phyloP scores from a whole-genome alignment of 1,140 invertebrate species.

The Nephila pilipes region DNA sequence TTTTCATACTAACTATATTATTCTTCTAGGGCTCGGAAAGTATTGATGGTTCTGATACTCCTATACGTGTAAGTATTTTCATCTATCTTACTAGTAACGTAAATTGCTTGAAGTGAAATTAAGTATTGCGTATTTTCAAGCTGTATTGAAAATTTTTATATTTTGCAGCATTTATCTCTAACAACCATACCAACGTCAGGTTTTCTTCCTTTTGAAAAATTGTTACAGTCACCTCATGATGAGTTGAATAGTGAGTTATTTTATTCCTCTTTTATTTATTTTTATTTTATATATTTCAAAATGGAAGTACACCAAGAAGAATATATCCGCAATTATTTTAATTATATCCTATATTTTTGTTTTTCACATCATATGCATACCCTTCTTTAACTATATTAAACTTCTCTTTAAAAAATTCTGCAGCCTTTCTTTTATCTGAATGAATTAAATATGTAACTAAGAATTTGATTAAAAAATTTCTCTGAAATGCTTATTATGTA shows the following conservation, averaged over 20 bases:
- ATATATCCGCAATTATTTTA: no score
- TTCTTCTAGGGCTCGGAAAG: constrained; percentile 71
- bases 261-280: neutral
- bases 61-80: constrained; percentile 56
- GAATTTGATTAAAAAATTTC: no score
- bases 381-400: no score
- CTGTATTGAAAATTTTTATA: neutral
- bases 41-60: constrained; percentile 64
- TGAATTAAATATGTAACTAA: no score
- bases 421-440: no score
- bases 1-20: neutral
- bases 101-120: no score
- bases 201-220: constrained; percentile 80
- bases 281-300: no score
- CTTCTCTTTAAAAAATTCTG: no score
- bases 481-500: no score
- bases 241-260: constrained; percentile 39
- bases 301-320: no score
- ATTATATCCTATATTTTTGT: no score
- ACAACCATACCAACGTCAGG: constrained; percentile 70
- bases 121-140: neutral
- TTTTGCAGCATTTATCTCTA: constrained; percentile 72
- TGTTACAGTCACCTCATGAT: constrained; percentile 77
- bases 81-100: neutral
- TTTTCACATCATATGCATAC: no score